Base-by-base conservation (phyloP, 2,888 invertebrate genomes). In the Limnephilus marmoratus region DNA sequence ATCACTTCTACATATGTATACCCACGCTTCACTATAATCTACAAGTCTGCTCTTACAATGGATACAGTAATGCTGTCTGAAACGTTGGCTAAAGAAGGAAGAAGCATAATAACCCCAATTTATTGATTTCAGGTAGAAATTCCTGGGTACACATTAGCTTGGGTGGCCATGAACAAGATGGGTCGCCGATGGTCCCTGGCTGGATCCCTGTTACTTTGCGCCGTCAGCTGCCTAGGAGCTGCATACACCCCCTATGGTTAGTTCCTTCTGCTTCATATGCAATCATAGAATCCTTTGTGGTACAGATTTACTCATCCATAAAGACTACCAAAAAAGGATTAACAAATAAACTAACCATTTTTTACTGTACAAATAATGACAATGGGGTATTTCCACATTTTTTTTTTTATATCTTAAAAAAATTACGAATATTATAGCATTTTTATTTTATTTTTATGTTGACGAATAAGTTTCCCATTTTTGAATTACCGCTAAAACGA, bases 91-190 rank as follows among this genome's bases (percentile, higher is more conserved):
- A 49, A 49, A 49, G 49, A 49, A 49, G 49, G 49, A 49, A 15
- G 49, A 49, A 49, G 3, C 49, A 3, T 53, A 15, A 53, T 53
- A 53, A 68, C n/a, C 18, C 5, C 24, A 5, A 68, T 68, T 24
- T 68, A n/a, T 68, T 68, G 68, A 24, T 68, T 68, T 9, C 31
- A 94, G 94, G 92, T 97, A 12, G 97, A 97, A 94, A 97, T 97
- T 94, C 97, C 97, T 11, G 97, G 97, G 3, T 97, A 97, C 94
- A 95, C 96, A 5, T 91, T 97, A 90, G 96, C 96, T 0, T 95
- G 96, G 96, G 94, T 96, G 45, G 95, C 95, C 87, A 95, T 97
- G 94, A 95, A 96, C 85, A 96, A 95, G 94, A 94, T 96, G 34
- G 97, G 97, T 2, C 94, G 97, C 88, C 95, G 96, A 91, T 94